phyloP scores from a whole-genome alignment of 2,113 vertebrate genomes.

The Pygathrix nemaeus region DNA sequence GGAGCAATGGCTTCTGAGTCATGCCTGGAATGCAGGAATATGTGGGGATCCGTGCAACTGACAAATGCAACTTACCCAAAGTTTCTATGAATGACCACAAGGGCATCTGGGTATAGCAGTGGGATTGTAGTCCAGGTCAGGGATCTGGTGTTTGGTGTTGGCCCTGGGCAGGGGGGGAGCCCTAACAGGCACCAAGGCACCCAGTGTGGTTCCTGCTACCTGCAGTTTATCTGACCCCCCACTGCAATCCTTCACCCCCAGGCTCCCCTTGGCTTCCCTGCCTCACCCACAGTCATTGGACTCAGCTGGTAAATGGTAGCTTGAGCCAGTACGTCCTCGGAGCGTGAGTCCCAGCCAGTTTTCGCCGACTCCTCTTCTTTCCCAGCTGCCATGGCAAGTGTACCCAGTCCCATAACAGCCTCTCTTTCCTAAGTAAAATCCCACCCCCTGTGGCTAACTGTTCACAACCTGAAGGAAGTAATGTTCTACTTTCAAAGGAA shows the following conservation, averaged over 20 bases:
- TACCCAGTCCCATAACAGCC: neutral
- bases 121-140: neutral
- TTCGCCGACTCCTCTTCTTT: fast-evolving
- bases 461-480: neutral
- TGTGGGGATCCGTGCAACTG: neutral
- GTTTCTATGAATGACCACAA: neutral
- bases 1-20: neutral
- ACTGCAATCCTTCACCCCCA: neutral
- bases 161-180: neutral
- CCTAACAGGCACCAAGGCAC: too few relatives aligned
- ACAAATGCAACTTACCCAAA: neutral
- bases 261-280: neutral
- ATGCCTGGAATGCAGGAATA: neutral
- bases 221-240: too few relatives aligned
- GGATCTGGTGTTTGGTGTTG: neutral
- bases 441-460: neutral
- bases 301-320: neutral
- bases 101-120: too few relatives aligned
- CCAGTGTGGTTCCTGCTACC: neutral
- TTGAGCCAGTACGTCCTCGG: neutral
- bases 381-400: neutral
- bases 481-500: neutral
- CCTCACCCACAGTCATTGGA: neutral
- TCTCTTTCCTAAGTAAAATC: neutral
- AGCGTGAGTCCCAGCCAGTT: neutral